Evolutionary conservation across 2,113 vertebrate genomes (phyloP).

Genomic region (Syrrhaptes paradoxus): DNA sequence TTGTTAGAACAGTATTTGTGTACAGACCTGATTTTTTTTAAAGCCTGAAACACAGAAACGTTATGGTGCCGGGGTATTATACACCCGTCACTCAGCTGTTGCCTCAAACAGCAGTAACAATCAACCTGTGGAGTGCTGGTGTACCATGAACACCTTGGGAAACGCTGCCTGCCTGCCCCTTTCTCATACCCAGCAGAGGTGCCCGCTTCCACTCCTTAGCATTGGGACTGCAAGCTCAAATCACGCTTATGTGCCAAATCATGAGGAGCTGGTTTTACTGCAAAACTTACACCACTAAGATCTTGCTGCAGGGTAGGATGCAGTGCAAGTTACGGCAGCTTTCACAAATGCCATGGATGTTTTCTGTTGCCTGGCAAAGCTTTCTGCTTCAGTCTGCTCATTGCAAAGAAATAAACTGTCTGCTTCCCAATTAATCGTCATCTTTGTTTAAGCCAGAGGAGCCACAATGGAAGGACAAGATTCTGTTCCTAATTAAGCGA

Average conservation of each 20-base stretch:
- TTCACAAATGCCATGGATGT: constrained; percentile 46
- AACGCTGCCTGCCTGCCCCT: not conserved
- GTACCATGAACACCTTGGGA: not conserved
- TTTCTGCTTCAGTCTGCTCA: constrained; percentile 27
- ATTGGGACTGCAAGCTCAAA: not conserved
- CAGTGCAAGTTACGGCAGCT: constrained; percentile 35
- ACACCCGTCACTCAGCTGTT: not conserved
- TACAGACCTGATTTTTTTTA: not conserved
- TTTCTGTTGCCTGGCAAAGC: constrained; percentile 42
- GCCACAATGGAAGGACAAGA: constrained; percentile 53
- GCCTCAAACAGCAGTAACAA: not conserved
- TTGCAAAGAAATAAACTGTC: constrained; percentile 49
- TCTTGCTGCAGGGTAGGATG: constrained; percentile 18
- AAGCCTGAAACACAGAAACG: not conserved
- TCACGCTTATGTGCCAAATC: not conserved
- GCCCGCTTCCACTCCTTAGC: not conserved
- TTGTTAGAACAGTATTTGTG: not conserved
- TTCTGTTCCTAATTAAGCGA: constrained; percentile 61
- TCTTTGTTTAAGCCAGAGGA: constrained; percentile 62
- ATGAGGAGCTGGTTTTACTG: not conserved
- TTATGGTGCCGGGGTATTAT: not conserved
- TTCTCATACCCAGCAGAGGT: not conserved
- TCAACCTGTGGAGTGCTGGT: not conserved
- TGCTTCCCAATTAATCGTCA: constrained; percentile 51
- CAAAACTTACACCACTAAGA: not conserved